These are phyloP conservation scores for Rutilus rutilus DNA, from an alignment of 2,113 vertebrate genomes.

Conservation along the genomic window DNA sequence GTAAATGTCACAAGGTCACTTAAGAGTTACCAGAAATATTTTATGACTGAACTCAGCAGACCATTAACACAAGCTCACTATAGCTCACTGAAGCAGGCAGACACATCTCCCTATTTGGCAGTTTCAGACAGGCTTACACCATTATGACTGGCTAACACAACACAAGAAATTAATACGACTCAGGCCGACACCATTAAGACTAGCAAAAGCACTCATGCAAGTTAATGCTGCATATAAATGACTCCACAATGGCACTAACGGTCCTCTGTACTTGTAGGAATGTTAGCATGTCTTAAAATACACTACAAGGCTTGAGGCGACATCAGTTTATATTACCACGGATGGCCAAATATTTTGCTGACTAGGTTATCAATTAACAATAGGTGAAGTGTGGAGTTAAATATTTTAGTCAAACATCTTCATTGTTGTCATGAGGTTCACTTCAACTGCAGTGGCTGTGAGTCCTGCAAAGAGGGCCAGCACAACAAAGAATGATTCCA, in stretches of 20 bases:
- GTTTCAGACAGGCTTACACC: constrained; percentile 18
- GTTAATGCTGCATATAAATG: constrained; percentile 30
- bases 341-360: background rate
- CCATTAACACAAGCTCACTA: constrained; percentile 24
- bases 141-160: constrained; percentile 33
- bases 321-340: background rate
- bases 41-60: constrained; percentile 17
- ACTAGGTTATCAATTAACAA: background rate
- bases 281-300: background rate
- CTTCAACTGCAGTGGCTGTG: background rate
- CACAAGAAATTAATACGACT: constrained; percentile 25
- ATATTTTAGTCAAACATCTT: background rate
- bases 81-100: constrained; percentile 12
- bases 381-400: background rate
- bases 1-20: constrained; percentile 30
- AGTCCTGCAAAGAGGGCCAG: background rate
- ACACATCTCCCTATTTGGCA: constrained; percentile 25
- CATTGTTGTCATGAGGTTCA: background rate
- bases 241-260: background rate
- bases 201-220: constrained; percentile 29
- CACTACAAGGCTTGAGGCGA: background rate
- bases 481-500: background rate
- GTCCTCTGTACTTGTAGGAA: constrained; percentile 7
- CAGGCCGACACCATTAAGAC: constrained; percentile 21
- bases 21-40: constrained; percentile 13